Conservation (phyloP, 2,888 invertebrate species). For the Chymomyza caudatula region DNA sequence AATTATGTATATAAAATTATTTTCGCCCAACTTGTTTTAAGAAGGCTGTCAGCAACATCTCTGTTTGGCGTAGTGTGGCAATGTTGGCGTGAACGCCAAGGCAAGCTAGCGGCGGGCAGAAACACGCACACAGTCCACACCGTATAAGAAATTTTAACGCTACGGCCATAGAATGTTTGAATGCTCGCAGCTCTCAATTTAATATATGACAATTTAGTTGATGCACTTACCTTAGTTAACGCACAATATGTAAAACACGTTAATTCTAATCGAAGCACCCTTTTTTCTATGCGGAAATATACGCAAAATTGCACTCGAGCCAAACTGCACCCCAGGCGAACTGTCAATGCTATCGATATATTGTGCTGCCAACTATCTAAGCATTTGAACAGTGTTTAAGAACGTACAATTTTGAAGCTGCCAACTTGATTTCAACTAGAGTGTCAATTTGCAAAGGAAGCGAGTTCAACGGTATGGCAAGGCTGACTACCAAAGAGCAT, state of each 20-base stretch:
- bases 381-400: not conserved
- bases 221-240: conserved; percentile 50
- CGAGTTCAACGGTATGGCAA: too few relatives aligned
- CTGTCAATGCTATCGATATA: not conserved
- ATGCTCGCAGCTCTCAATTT: conserved; percentile 8
- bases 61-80: conserved; percentile 38
- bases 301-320: not conserved
- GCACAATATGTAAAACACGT: conserved; percentile 57
- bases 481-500: too few relatives aligned
- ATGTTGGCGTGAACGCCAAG: not conserved
- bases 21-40: conserved; percentile 34
- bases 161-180: conserved; percentile 27
- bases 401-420: not conserved
- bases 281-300: conserved; percentile 56
- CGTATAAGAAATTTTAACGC: conserved; percentile 39
- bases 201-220: not conserved
- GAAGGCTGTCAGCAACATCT: conserved; percentile 48
- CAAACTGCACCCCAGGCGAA: not conserved
- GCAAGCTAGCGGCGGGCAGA: conserved; percentile 38
- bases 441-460: too few relatives aligned
- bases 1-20: not conserved
- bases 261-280: conserved; percentile 51
- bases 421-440: too few relatives aligned
- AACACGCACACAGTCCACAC: conserved; percentile 24
- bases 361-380: not conserved